Percentiles rank a stretch among this genome's conserved stretches.
phyloP scores from a whole-genome alignment of 2,113 vertebrate genomes.

The Nerophis lumbriciformis region DNA sequence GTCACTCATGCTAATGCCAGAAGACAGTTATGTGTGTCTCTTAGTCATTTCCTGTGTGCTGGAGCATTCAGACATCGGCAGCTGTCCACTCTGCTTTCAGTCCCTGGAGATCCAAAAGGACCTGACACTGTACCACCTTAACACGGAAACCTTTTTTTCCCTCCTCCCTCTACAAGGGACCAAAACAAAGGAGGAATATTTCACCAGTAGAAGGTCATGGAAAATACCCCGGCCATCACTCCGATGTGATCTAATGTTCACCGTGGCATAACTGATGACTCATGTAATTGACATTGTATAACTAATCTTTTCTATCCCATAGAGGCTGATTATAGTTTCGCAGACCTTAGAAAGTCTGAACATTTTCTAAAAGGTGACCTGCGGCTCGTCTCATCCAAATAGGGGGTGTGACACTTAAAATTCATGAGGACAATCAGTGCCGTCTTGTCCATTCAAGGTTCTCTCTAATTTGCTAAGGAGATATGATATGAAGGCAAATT shows the following conservation, averaged over 20 bases:
- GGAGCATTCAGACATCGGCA: slow-evolving; percentile 57
- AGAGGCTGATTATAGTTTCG: slow-evolving; percentile 42
- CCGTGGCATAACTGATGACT: slow-evolving; percentile 60
- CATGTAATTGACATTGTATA: slow-evolving; percentile 61
- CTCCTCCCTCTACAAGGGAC: slow-evolving; percentile 1
- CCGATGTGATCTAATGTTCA: slow-evolving; percentile 50
- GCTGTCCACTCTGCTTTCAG: slow-evolving; percentile 59
- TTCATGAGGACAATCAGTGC: slow-evolving; percentile 43
- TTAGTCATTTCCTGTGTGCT: slow-evolving; percentile 60
- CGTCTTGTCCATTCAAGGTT: slow-evolving; percentile 41
- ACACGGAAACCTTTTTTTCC: slow-evolving; percentile 40
- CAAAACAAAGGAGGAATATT: slow-evolving; percentile 18
- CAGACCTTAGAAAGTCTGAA: slow-evolving; percentile 50
- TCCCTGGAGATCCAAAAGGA: slow-evolving; percentile 49
- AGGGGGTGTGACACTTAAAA: slow-evolving; percentile 50
- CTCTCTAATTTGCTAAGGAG: slow-evolving; percentile 49
- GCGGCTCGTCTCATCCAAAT: slow-evolving; percentile 51
- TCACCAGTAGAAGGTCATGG: slow-evolving; percentile 43
- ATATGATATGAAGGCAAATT: slow-evolving; percentile 49
- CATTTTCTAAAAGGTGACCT: slow-evolving; percentile 56
- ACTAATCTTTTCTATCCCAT: slow-evolving; percentile 62
- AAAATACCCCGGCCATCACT: slow-evolving; percentile 36
- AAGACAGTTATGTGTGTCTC: slow-evolving; percentile 55
- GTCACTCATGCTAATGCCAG: slow-evolving; percentile 60
- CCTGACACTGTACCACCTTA: slow-evolving; percentile 50